phyloP scores from a whole-genome alignment of 2,888 invertebrate species.

The Drosophila multiciliata region DNA sequence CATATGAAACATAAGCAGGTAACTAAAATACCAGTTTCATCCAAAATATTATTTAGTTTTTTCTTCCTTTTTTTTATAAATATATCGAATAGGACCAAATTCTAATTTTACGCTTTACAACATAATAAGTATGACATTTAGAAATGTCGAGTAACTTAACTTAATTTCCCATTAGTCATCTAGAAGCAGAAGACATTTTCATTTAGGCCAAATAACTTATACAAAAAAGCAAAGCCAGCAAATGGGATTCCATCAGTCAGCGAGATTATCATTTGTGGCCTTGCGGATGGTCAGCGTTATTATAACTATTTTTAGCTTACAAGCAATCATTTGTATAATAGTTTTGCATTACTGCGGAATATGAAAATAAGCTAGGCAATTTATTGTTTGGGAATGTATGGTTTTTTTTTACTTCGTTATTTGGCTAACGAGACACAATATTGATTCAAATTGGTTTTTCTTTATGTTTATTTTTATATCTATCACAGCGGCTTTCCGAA shows the following conservation, averaged over 20 bases:
- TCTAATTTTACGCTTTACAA: not conserved
- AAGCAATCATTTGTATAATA: not conserved
- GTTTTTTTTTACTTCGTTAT: slow-evolving; percentile 23
- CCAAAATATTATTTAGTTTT: not conserved
- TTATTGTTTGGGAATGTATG: slow-evolving; percentile 18
- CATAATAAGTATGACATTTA: not conserved
- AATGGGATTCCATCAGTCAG: not conserved
- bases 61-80: not conserved
- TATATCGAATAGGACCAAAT: not conserved
- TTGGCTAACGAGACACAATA: not conserved
- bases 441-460: not conserved
- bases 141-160: not conserved
- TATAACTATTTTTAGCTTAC: not conserved
- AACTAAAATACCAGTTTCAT: slow-evolving; percentile 55
- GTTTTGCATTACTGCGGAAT: not conserved
- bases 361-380: not conserved
- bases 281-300: not conserved
- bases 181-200: not conserved
- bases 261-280: not conserved
- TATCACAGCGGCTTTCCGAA: not conserved
- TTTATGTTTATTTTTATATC: not conserved
- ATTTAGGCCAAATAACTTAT: not conserved
- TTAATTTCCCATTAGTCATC: not conserved
- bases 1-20: slow-evolving; percentile 31
- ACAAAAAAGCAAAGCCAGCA: not conserved